Evolutionary conservation across 2,888 invertebrate species (phyloP).

Genomic region (Elgonia sp.): DNA sequence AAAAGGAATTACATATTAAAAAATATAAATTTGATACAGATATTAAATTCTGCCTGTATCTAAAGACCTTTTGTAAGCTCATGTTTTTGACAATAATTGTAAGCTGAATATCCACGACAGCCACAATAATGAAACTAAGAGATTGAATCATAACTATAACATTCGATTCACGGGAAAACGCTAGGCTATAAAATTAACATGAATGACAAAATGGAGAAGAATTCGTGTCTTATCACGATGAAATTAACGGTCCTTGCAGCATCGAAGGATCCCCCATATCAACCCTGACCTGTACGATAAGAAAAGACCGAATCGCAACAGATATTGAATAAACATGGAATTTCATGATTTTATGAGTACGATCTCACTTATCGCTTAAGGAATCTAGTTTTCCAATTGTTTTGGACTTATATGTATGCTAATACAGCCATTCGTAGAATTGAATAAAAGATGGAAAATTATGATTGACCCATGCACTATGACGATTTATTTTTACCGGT

Average conservation of each 20-base stretch:
- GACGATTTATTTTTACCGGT: conserved; percentile 66
- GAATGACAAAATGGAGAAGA: conserved; percentile 60
- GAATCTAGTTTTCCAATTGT: conserved; percentile 81
- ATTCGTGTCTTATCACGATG: conserved; percentile 78
- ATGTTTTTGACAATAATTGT: conserved; percentile 53
- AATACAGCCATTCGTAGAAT: conserved; percentile 83
- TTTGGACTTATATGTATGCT: conserved; percentile 85
- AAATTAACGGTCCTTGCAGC: conserved; percentile 76
- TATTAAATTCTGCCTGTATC: no score
- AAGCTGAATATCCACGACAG: conserved; percentile 21
- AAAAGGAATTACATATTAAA: no score
- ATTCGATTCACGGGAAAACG: conserved; percentile 34
- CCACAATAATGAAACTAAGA: conserved; percentile 22
- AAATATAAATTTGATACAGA: no score
- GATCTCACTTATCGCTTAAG: conserved; percentile 81
- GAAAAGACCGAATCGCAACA: conserved; percentile 71
- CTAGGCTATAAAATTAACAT: conserved; percentile 65
- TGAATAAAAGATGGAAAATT: conserved; percentile 86
- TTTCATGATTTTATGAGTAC: conserved; percentile 86
- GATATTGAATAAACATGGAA: conserved; percentile 87
- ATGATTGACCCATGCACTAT: conserved; percentile 83
- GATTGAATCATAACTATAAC: conserved; percentile 57
- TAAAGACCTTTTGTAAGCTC: conserved; percentile 9
- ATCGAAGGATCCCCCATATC: conserved; percentile 65
- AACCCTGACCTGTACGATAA: conserved; percentile 76